phyloP scores from a whole-genome alignment of 2,797 vertebrate species.

The Chiloscyllium punctatum region DNA sequence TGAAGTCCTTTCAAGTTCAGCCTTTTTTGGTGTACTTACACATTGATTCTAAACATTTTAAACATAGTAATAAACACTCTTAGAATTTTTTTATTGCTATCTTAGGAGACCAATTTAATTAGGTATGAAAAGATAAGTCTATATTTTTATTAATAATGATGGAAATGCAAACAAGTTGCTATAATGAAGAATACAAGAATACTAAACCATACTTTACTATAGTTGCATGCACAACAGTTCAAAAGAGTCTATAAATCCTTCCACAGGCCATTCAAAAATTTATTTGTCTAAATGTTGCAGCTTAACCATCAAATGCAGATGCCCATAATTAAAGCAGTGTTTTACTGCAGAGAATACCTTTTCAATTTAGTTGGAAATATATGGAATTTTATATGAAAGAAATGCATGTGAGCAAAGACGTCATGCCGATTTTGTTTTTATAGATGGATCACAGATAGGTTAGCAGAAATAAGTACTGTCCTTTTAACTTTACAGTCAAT shows the following conservation, averaged over 20 bases:
- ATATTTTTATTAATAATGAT: background rate
- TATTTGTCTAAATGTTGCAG: constrained; percentile 23
- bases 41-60: constrained; percentile 72
- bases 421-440: constrained; percentile 36
- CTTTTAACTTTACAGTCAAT: constrained; percentile 38
- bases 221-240: background rate
- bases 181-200: background rate
- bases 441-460: constrained; percentile 24
- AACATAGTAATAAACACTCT: constrained; percentile 70
- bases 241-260: constrained; percentile 7
- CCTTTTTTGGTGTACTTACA: constrained; percentile 70
- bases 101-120: constrained; percentile 13
- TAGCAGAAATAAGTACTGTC: constrained; percentile 26
- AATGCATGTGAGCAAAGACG: background rate
- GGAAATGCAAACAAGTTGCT: background rate
- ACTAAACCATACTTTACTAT: background rate
- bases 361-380: constrained; percentile 5
- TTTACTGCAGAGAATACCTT: constrained; percentile 13
- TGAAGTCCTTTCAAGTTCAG: constrained; percentile 68
- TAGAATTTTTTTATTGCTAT: constrained; percentile 55
- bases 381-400: constrained; percentile 8
- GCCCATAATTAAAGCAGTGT: background rate
- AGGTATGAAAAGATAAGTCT: background rate
- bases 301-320: constrained; percentile 30
- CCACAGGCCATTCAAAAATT: background rate